These are phyloP conservation scores for Elysia chlorotica DNA, from an alignment of 1,140 invertebrate genomes.

Conservation along the genomic window DNA sequence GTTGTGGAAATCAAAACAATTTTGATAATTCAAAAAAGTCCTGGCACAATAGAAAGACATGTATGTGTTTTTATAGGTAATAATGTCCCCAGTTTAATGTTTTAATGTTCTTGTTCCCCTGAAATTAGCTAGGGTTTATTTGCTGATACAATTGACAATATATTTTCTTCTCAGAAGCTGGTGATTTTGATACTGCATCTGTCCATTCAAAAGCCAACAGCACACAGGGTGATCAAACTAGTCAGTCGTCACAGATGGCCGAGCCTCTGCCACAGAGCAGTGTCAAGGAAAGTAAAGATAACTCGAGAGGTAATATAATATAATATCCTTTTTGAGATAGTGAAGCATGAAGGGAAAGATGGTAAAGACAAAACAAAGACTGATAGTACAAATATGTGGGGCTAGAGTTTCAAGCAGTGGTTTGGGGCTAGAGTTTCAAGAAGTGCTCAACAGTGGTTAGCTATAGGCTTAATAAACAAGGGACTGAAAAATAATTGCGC, in stretches of 20 bases:
- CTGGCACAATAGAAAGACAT: too few species aligned
- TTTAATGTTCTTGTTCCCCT: background rate
- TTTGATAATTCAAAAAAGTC: too few species aligned
- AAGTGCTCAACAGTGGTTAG: background rate
- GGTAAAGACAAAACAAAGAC: too few species aligned
- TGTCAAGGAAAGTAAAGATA: constrained; percentile 6
- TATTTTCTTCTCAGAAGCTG: background rate
- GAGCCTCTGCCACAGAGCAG: constrained; percentile 16
- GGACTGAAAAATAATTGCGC: background rate
- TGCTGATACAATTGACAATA: background rate
- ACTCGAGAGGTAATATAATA: background rate
- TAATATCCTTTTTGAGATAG: too few species aligned
- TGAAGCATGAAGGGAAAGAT: too few species aligned
- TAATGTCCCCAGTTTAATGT: background rate
- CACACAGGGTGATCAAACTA: too few species aligned
- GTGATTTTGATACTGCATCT: constrained; percentile 20
- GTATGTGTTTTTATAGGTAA: background rate
- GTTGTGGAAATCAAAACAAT: too few species aligned
- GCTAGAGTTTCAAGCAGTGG: background rate
- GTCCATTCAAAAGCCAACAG: constrained; percentile 20
- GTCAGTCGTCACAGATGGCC: constrained; percentile 16
- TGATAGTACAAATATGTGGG: background rate
- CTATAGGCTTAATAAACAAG: background rate
- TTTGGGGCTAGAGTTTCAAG: background rate
- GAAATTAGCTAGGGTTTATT: background rate